Evolutionary conservation across 2,113 vertebrate species (phyloP), one percentile per base, ranked within the genome.

Genomic region (Micromys minutus): DNA sequence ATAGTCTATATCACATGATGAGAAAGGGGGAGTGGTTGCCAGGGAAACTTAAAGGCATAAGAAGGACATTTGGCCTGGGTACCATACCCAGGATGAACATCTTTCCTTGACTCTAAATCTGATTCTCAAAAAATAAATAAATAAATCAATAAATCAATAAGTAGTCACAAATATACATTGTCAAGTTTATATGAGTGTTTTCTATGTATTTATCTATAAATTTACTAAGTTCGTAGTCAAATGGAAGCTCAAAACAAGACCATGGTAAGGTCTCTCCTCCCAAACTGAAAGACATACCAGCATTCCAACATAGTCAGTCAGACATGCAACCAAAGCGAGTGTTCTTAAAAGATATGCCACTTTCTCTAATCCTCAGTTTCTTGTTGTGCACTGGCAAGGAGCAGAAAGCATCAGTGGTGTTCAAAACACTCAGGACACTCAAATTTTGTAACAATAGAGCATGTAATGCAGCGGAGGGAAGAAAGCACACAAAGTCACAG

Each of bases 401-500:
- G 9, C 89, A 42, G 36, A 63, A 72, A 83, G 87, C 47, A 47
- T 36, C 92, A 36, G 42, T 2, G 76, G 42, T 87, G 65, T 92
- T 21, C 1, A 39, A 47, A n/a, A n/a, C n/a, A n/a, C n/a, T n/a
- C 63, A 65, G n/a, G 89, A 91, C 90, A 91, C 65, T 83, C 89
- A 94, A 95, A 95, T 95, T 87, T 88, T 50, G 90, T 97, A 95
- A 90, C 50, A 67, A 45, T 65, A 80, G 79, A 71, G 61, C 93
- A 94, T 79, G 83, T 63, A 88, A 85, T 88, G 63, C 50, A 83
- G 39, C 77, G 29, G 85, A 69, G 93, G 95, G 80, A 98, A 89
- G 97, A 72, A 96, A 95, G 81, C 95, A 97, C 97, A 97, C 10
- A 98, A 97, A 97, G 50, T 94, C 97, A 98, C 98, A 98, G 95